Base-by-base conservation (phyloP, 2,888 invertebrate species). In the Pyrrhopygopsis socrates region DNA sequence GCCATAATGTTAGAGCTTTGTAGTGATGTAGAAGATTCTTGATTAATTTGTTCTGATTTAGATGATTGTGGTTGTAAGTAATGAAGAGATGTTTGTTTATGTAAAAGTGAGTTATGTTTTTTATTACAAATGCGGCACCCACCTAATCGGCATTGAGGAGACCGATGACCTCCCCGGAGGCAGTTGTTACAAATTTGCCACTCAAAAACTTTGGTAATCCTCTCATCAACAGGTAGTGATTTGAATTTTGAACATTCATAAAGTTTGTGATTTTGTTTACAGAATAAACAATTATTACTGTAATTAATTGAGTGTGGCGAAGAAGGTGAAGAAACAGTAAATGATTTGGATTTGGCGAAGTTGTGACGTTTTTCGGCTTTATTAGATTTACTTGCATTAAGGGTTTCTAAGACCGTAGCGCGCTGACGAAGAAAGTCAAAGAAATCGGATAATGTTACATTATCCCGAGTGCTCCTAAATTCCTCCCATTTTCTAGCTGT, bases 401-500 rank as follows among this genome's bases (percentile, higher is more conserved):
- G 15, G 13, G 83, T 87, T 63, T 87, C 84, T 58, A 84, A 68
- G 45, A 87, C 60, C 3, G n/a, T 38, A 34, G 87, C 84, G 20
- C 84, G 74, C 3, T 84, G 45, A 41, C 80, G 78, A 18, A 87
- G 60, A 63, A 87, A 84, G 13, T 34, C 22, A 76, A 50, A 82
- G 68, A 54, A 54, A n/a, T 54, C 54, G n/a, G 54, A 20, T 54
- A 88, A 68, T 6, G 77, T 83, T 29, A 81, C 79, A n/a, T 24
- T 74, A 8, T 73, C 80, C 27, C 54, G 29, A 2, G 24, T 63
- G 50, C 60, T 83, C 41, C 84, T 76, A 68, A 22, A 60, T 27
- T 86, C 88, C 60, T 89, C 89, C 89, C 89, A 89, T 22, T 80
- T 78, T 24, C 84, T 50, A 22, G 70, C 50, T 67, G 84, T 83